Evolutionary conservation across 2,113 vertebrate genomes (phyloP), one percentile per base, ranked within the genome.

Genomic region (Calidris pygmaea): DNA sequence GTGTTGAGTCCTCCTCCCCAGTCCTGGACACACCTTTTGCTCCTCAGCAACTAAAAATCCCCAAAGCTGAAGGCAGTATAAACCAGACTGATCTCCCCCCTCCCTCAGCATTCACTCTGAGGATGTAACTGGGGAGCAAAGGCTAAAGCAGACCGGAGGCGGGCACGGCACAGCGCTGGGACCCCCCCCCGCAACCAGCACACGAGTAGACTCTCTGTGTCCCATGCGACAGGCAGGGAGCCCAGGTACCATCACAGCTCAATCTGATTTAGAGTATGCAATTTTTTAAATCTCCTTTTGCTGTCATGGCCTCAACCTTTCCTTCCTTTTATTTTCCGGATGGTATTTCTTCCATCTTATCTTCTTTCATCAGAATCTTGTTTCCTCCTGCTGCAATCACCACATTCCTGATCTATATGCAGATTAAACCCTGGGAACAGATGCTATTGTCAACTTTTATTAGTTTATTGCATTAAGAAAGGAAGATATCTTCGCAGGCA

Each of bases 311-410:
- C 84, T 85, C 88, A 78, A 41, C 80, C 59, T 92, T 93, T 37
- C 76, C 90, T 96, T 80, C 77, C 56, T 84, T 77, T 77, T 53
- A n/a, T 89, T 89, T 96, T 85, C 88, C 9, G 12, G 83, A 75
- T 63, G 75, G 70, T 85, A 50, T 78, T 90, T 96, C 89, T 93
- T 65, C 80, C 23, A 58, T 76, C 80, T 93, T 93, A 95, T 93
- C 96, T 95, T 84, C 90, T 91, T 95, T 79, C 89, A 95, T 96
- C 84, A 76, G 78, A 93, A 87, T 75, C 86, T 95, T 78, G 92
- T 91, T 97, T 97, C 96, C 74, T 90, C 53, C 90, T 93, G 79
- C 95, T 97, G 89, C 94, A 95, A 92, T 71, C 96, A 87, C 90
- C 53, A n/a, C 86, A 76, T 82, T 96, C 76, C 86, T 85, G 94